These are phyloP conservation scores for Sycophila texana DNA, from an alignment of 2,888 invertebrate species.

Conservation along the genomic window DNA sequence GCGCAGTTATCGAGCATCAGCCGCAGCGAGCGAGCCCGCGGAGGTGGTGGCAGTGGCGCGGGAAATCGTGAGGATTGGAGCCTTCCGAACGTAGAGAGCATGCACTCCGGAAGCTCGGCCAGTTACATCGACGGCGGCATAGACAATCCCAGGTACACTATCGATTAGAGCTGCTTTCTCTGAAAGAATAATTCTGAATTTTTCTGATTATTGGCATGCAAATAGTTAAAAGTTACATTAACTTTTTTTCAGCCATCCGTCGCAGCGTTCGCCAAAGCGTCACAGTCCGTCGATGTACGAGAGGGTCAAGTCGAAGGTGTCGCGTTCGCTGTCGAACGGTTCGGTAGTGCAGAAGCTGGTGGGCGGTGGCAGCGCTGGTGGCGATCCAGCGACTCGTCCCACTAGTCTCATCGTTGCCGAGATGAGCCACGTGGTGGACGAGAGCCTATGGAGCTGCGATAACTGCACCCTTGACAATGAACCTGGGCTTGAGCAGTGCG, in stretches of 20 bases:
- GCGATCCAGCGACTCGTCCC: constrained; percentile 74
- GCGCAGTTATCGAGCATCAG: constrained; percentile 71
- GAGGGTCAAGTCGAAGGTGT: constrained; percentile 77
- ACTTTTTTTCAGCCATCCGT: constrained; percentile 51
- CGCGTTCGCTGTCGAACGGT: constrained; percentile 82
- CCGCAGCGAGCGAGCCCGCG: constrained; percentile 64
- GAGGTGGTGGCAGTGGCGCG: constrained; percentile 57
- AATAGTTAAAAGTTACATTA: too few relatives aligned
- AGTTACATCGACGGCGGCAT: constrained; percentile 50
- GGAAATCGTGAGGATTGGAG: constrained; percentile 71
- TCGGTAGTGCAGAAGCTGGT: constrained; percentile 75
- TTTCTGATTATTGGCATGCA: too few relatives aligned
- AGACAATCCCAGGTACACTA: constrained; percentile 49
- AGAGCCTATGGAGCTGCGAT: constrained; percentile 81
- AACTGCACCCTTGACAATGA: constrained; percentile 87
- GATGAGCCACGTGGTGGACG: constrained; percentile 68
- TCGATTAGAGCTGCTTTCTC: too few relatives aligned
- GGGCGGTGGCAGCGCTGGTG: constrained; percentile 65
- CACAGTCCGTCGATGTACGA: constrained; percentile 76
- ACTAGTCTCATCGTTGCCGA: constrained; percentile 80
- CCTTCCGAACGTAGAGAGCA: constrained; percentile 69
- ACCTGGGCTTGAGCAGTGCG: constrained; percentile 82
- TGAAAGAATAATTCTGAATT: not conserved
- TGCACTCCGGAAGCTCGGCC: constrained; percentile 60
- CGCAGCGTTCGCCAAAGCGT: constrained; percentile 76